These are phyloP conservation scores for Mya arenaria DNA, from an alignment of 1,140 invertebrate species.

Conservation along the genomic window DNA sequence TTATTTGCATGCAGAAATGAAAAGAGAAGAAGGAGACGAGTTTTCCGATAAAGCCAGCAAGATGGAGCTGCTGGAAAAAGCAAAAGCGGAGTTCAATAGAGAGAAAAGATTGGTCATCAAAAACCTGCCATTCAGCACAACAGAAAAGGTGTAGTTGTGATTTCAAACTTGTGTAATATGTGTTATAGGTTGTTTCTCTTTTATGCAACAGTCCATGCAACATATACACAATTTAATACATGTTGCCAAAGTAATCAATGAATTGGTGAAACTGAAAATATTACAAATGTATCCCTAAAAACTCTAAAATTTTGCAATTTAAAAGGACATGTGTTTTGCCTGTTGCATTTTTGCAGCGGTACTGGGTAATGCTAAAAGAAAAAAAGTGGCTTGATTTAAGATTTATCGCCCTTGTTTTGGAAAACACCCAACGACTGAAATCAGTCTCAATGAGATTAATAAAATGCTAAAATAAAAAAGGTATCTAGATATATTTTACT, in stretches of 20 bases:
- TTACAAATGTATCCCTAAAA: not conserved
- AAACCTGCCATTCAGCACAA: constrained; percentile 36
- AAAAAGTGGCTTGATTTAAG: too few species aligned
- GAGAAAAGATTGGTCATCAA: constrained; percentile 53
- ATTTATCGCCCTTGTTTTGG: too few species aligned
- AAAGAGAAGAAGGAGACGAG: constrained; percentile 6
- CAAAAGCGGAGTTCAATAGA: constrained; percentile 52
- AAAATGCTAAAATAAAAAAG: too few species aligned
- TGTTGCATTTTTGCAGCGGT: too few species aligned
- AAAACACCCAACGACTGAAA: too few species aligned
- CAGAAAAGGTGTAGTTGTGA: constrained; percentile 50
- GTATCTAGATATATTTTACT: too few species aligned
- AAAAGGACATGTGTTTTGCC: not conserved
- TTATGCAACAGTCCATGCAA: not conserved
- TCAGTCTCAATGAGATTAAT: too few species aligned
- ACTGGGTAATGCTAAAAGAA: too few species aligned
- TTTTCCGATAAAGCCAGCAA: constrained; percentile 37
- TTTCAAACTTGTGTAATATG: not conserved
- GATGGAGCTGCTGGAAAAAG: constrained; percentile 41
- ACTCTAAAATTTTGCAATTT: not conserved
- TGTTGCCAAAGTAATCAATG: not conserved
- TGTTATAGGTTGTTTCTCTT: not conserved
- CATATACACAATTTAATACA: not conserved
- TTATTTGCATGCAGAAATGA: too few species aligned
- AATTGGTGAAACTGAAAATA: not conserved